Conservation (phyloP, 2,113 vertebrate species). For the Oncorhynchus nerka region DNA sequence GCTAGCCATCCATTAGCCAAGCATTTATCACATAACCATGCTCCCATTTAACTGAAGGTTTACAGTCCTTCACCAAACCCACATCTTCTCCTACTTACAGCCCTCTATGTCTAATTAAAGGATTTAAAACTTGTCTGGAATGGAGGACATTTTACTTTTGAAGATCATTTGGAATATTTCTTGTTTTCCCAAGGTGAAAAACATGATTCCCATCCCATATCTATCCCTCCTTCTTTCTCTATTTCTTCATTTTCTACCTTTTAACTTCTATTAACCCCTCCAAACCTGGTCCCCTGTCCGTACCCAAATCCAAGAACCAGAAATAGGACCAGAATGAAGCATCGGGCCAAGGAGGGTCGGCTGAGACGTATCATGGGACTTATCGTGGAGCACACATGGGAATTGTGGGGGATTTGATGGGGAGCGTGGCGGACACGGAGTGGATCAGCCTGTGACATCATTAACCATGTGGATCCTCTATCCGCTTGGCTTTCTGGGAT, state of each 20-base stretch:
- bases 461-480: slow-evolving; percentile 71
- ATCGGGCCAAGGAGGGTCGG: slow-evolving; percentile 61
- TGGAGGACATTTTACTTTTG: slow-evolving; percentile 12
- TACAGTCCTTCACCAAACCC: slow-evolving; percentile 6
- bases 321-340: slow-evolving; percentile 43
- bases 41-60: slow-evolving; percentile 8
- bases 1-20: slow-evolving; percentile 9
- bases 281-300: slow-evolving; percentile 37
- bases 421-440: slow-evolving; percentile 64
- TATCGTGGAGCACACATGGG: slow-evolving; percentile 67
- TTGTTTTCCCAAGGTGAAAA: slow-evolving; percentile 46
- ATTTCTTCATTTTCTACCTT: slow-evolving; percentile 42
- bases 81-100: slow-evolving; percentile 17
- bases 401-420: slow-evolving; percentile 63
- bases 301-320: slow-evolving; percentile 52
- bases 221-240: slow-evolving; percentile 1
- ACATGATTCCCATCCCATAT: background rate
- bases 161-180: slow-evolving; percentile 20
- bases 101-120: slow-evolving; percentile 43
- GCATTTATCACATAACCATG: background rate
- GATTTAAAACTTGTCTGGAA: slow-evolving; percentile 55
- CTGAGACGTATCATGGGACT: slow-evolving; percentile 72
- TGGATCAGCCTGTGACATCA: slow-evolving; percentile 74
- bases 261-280: slow-evolving; percentile 65
- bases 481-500: slow-evolving; percentile 66